These are phyloP conservation scores for Gallirallus australis DNA, from an alignment of 2,797 vertebrate species.

Conservation along the genomic window DNA sequence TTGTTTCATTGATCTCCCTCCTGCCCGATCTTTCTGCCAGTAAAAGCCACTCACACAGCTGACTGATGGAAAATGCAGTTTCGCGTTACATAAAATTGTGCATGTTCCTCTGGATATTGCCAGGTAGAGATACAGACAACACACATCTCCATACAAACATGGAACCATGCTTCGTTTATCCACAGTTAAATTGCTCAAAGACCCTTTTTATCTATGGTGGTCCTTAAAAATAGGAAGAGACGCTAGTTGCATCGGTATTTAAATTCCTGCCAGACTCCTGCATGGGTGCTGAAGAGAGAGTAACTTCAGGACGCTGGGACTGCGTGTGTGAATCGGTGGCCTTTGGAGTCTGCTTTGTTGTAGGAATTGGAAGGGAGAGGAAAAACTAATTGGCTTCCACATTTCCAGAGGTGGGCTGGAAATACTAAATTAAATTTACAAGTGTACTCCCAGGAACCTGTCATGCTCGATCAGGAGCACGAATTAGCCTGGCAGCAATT, in stretches of 20 bases:
- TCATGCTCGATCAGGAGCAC: not conserved
- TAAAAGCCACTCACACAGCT: not conserved
- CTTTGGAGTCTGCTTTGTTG: not conserved
- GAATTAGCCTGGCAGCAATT: not conserved
- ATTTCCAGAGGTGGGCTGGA: not conserved
- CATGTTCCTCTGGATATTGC: not conserved
- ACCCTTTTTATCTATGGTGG: not conserved
- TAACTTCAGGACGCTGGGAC: not conserved
- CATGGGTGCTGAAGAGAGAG: not conserved
- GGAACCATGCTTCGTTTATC: not conserved
- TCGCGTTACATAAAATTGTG: not conserved
- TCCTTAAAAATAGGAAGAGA: not conserved
- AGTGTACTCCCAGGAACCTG: accelerated
- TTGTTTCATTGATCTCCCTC: slow-evolving; percentile 26
- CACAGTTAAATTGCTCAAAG: not conserved
- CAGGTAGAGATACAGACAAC: not conserved
- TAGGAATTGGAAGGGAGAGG: not conserved
- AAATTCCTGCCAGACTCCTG: not conserved
- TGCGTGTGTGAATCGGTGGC: not conserved
- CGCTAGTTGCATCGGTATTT: not conserved
- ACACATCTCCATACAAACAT: not conserved
- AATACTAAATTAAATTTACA: not conserved
- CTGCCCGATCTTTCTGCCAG: not conserved
- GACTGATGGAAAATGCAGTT: not conserved
- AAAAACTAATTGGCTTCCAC: not conserved